Base-by-base conservation (phyloP, 2,113 vertebrate species). In the Poicephalus meyeri region DNA sequence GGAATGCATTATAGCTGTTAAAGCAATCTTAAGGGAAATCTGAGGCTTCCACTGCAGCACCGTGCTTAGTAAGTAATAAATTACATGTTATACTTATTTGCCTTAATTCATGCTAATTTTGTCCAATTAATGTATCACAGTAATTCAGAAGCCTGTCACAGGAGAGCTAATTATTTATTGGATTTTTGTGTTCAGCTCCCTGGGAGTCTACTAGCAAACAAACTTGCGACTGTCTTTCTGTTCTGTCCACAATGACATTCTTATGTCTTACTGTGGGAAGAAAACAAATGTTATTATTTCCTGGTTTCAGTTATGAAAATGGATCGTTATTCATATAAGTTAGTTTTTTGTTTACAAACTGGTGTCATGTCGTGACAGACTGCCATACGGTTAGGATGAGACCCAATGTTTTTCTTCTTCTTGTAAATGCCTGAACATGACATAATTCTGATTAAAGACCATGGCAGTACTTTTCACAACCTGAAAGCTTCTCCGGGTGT, bases 1-100 rank as follows among this genome's bases (percentile, higher is more conserved):
- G 99, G 99, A 99, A 99, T 99, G 99, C 99, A 99, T 99, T 99
- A 99, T 99, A 99, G 98, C 99, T 99, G 99, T 99, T 99, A 99
- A 99, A 99, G 99, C 98, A 99, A 99, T 99, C 99, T 99, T 99
- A 98, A 98, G 99, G 99, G 99, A 99, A 99, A 99, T 99, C 98
- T 97, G 98, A 99, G 98, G 98, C 98, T 99, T 99, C 99, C 98
- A 98, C 98, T 98, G 98, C 98, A 99, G 99, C 98, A 98, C 99
- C 98, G 98, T 98, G 99, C 99, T 99, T 99, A 99, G 99, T 99
- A 99, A 99, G 99, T 99, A 99, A 99, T 99, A 99, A 99, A 99
- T 99, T 99, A 99, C 99, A 99, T 98, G 99, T 99, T 99, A 99
- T 99, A 99, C 99, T 99, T 99, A 99, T 99, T 99, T 99, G 99